Percentiles rank a stretch among this genome's conserved stretches.
Conservation (phyloP, 2,113 vertebrate genomes). For the Bujurquina vittata region DNA sequence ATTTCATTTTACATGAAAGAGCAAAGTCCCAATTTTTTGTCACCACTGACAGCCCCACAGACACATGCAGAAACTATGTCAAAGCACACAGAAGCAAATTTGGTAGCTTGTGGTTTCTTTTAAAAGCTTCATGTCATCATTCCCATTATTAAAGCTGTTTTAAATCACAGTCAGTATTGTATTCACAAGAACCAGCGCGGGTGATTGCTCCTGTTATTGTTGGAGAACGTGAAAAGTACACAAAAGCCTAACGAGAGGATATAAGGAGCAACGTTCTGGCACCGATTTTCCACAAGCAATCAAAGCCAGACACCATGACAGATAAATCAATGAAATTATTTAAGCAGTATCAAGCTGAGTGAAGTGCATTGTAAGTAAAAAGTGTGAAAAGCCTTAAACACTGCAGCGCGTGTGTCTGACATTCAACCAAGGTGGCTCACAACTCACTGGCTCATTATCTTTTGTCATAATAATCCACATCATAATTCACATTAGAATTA, state of each 20-base stretch:
- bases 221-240: background rate
- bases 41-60: background rate
- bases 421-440: slow-evolving; percentile 25
- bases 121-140: background rate
- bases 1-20: background rate
- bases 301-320: slow-evolving; percentile 1
- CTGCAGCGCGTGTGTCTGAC: background rate
- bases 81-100: slow-evolving; percentile 6
- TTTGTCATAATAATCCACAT: slow-evolving; percentile 9
- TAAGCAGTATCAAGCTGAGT: background rate
- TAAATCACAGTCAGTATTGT: background rate
- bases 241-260: slow-evolving; percentile 15
- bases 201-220: background rate
- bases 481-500: slow-evolving; percentile 44
- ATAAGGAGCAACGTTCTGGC: background rate
- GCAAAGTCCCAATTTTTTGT: slow-evolving; percentile 7
- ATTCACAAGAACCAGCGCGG: background rate
- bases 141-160: background rate
- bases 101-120: background rate
- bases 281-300: slow-evolving; percentile 3
- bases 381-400: background rate
- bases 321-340: slow-evolving; percentile 11
- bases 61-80: slow-evolving; percentile 5
- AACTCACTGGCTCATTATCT: background rate
- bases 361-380: background rate